Conservation (phyloP, 2,113 vertebrate species). For the Rhodinocichla rosea region DNA sequence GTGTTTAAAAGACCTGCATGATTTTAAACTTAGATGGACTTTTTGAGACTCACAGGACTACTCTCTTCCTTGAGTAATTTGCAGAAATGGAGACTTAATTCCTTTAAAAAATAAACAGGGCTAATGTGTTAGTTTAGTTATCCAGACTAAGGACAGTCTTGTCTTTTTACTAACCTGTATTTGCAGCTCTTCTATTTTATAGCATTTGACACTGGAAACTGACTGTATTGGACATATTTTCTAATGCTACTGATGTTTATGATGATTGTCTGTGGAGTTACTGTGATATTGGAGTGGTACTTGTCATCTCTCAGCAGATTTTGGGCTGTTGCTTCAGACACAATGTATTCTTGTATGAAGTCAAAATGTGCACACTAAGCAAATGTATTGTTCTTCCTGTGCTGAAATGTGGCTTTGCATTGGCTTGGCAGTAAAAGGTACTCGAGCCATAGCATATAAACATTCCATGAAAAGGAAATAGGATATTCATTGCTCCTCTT, state of each 20-base stretch:
- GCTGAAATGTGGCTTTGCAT: background rate
- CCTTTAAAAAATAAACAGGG: background rate
- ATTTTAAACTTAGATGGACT: background rate
- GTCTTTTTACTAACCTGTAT: background rate
- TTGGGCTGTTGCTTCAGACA: background rate
- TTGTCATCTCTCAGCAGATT: background rate
- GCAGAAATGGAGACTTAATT: background rate
- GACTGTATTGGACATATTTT: background rate
- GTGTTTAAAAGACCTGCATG: background rate
- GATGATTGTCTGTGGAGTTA: background rate
- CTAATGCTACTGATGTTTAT: background rate
- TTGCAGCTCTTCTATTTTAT: background rate
- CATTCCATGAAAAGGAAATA: background rate
- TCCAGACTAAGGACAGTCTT: background rate
- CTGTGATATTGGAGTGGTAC: background rate
- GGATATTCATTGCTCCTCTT: background rate
- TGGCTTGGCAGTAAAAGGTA: background rate
- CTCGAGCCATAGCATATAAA: background rate
- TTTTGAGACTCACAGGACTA: background rate
- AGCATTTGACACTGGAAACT: background rate
- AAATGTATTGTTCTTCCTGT: background rate
- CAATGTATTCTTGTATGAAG: background rate
- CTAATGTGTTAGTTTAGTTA: background rate
- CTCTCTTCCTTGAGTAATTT: background rate
- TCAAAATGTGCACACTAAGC: background rate